Evolutionary conservation across 2,797 vertebrate genomes (phyloP).

Genomic region (Oreochromis mossambicus): DNA sequence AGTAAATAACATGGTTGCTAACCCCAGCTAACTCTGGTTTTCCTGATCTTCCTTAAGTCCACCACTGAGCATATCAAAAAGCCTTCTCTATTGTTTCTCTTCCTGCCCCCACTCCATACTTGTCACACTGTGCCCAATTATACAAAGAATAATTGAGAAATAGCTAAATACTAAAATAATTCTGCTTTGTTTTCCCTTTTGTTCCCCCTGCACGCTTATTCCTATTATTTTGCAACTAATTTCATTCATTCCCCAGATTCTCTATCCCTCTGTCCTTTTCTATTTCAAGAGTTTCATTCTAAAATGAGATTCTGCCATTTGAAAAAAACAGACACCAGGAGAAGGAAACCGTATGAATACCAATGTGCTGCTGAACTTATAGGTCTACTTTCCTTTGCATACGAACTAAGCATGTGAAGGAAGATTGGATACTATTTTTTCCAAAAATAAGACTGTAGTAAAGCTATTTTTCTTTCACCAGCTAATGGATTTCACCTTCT

Average conservation of each 20-base stretch:
- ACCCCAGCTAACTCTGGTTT: background rate
- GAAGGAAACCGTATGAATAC: slow-evolving; percentile 14
- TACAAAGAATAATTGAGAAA: background rate
- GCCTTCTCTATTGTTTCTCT: background rate
- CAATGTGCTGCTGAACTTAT: background rate
- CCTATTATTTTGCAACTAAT: background rate
- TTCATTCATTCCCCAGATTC: background rate
- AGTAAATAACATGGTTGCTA: background rate
- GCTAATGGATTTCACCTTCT: background rate
- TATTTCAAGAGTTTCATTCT: slow-evolving; percentile 9
- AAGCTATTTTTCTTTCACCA: background rate
- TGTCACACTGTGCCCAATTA: background rate
- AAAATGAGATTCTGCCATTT: slow-evolving; percentile 26
- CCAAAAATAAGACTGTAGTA: background rate
- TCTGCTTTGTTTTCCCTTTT: background rate
- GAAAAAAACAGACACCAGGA: background rate
- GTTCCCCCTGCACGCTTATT: background rate
- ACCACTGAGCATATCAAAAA: background rate
- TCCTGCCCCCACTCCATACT: background rate
- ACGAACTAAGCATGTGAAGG: background rate
- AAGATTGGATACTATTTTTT: background rate
- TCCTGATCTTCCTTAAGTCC: background rate
- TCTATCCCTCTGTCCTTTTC: background rate
- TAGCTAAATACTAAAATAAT: background rate
- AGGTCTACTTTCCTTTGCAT: background rate